These are phyloP conservation scores for Acomys russatus DNA, from an alignment of 2,797 vertebrate species.

Conservation along the genomic window DNA sequence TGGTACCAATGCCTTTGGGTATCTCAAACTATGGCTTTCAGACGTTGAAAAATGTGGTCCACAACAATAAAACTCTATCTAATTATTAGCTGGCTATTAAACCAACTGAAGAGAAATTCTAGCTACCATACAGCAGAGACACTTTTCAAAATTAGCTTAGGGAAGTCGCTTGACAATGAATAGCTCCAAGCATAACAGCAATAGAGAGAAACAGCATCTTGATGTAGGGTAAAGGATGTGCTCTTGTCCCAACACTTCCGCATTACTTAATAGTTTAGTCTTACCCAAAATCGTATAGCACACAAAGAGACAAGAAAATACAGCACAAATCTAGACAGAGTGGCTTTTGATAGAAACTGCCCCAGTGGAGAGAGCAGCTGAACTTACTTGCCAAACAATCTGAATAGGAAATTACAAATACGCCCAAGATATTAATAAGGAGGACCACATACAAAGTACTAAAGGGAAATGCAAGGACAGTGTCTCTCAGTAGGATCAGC, in stretches of 20 bases:
- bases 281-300: background rate
- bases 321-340: background rate
- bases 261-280: background rate
- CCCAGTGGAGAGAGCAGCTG: background rate
- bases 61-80: slow-evolving; percentile 29
- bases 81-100: background rate
- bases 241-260: background rate
- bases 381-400: background rate
- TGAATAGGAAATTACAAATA: background rate
- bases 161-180: background rate
- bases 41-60: background rate
- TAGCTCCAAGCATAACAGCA: background rate
- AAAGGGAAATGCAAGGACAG: background rate
- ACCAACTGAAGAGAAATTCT: background rate
- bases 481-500: background rate
- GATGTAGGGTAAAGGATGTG: background rate
- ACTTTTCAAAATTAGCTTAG: background rate
- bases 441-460: background rate
- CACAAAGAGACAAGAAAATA: background rate
- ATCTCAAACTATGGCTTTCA: background rate
- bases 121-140: background rate
- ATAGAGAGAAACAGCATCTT: background rate
- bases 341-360: background rate
- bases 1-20: background rate
- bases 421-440: background rate